A percentile compares a stretch with the other conserved stretches of the same genome.
phyloP scores from a whole-genome alignment of 1,140 invertebrate species.

The Galendromus occidentalis region DNA sequence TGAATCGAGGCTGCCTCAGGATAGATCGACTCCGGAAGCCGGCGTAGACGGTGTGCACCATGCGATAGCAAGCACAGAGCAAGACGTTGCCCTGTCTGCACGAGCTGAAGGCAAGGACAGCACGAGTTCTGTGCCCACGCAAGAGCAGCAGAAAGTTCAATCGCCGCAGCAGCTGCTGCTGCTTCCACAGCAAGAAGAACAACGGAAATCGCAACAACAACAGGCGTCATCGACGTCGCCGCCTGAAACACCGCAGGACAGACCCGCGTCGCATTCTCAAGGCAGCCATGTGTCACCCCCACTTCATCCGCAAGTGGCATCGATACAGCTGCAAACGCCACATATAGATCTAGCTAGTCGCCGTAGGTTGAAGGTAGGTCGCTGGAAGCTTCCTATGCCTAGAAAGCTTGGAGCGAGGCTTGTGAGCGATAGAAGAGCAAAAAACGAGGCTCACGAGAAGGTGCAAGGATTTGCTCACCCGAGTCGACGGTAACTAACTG shows the following conservation, averaged over 20 bases:
- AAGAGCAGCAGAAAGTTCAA: neutral
- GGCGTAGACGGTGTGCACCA: neutral
- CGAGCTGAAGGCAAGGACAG: too few species aligned
- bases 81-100: neutral
- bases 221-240: conserved; percentile 13
- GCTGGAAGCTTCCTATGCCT: too few species aligned
- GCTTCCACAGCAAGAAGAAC: conserved; percentile 25
- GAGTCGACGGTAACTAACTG: neutral
- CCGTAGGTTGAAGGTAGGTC: conserved; percentile 11
- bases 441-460: neutral
- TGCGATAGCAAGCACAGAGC: neutral
- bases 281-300: too few species aligned
- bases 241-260: neutral
- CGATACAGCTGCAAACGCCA: neutral
- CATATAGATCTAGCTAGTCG: conserved; percentile 11
- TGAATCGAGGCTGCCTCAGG: too few species aligned
- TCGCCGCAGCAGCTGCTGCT: conserved; percentile 19
- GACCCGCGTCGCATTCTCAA: too few species aligned
- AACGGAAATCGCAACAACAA: conserved; percentile 12
- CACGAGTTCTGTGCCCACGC: neutral
- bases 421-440: neutral
- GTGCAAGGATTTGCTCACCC: neutral
- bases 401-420: too few species aligned
- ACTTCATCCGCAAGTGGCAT: too few species aligned
- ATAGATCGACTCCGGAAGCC: neutral